Conservation (phyloP, 2,888 invertebrate genomes). For the Spisula subtruncata region DNA sequence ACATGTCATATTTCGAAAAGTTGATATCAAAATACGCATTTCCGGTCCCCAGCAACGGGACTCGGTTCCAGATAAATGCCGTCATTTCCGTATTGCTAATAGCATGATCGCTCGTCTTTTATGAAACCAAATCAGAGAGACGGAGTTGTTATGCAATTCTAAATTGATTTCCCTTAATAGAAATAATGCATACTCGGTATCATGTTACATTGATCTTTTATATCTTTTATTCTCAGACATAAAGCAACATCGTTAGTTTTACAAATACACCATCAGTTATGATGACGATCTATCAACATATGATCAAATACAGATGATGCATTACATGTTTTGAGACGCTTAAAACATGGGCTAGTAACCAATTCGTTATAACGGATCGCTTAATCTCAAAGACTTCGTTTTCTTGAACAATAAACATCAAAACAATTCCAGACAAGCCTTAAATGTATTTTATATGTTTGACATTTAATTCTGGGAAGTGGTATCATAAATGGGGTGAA, state of each 20-base stretch:
- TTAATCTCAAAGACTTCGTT: conserved; percentile 17
- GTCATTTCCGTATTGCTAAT: conserved; percentile 3
- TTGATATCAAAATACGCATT: not conserved
- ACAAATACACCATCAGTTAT: conserved; percentile 22
- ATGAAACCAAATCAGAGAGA: not conserved
- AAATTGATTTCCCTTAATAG: conserved; percentile 31
- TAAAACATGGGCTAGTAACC: not conserved
- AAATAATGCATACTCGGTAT: conserved; percentile 14
- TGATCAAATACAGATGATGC: not conserved
- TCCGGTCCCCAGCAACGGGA: conserved; percentile 15
- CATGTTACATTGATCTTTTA: conserved; percentile 23
- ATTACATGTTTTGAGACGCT: conserved; percentile 18
- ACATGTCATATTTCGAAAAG: not conserved
- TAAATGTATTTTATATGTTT: conserved; percentile 66
- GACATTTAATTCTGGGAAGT: conserved; percentile 6
- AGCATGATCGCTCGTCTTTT: not conserved
- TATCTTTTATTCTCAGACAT: conserved; percentile 26
- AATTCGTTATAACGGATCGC: conserved; percentile 10
- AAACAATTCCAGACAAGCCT: conserved; percentile 21
- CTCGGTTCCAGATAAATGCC: not conserved
- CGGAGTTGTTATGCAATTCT: conserved; percentile 1
- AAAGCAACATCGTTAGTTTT: conserved; percentile 29
- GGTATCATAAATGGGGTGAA: conserved; percentile 30
- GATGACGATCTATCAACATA: not conserved
- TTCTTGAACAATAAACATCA: conserved; percentile 35